A percentile compares a stretch with the other conserved stretches of the same genome.
Evolutionary conservation across 2,888 invertebrate species (phyloP).

Genomic region (Lamellibrachia columna): DNA sequence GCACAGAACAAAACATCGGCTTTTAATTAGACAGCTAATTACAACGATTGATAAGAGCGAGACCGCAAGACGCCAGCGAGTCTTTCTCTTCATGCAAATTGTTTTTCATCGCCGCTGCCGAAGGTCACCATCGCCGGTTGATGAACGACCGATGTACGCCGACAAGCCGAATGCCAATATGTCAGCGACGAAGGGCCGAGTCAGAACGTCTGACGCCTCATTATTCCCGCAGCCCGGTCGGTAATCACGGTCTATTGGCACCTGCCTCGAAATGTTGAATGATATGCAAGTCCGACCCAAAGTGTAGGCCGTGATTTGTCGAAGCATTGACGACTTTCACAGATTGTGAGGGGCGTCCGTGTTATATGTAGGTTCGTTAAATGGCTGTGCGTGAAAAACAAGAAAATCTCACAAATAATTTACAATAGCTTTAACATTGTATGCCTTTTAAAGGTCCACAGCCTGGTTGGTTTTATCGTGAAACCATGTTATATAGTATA

Average conservation of each 20-base stretch:
- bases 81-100: not conserved
- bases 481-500: too few species aligned
- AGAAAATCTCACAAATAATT: not conserved
- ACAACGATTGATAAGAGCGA: not conserved
- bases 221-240: not conserved
- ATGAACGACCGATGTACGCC: not conserved
- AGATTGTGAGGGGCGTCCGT: not conserved
- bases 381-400: not conserved
- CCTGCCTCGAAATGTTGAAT: not conserved
- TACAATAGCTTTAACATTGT: not conserved
- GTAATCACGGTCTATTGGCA: not conserved
- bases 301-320: not conserved
- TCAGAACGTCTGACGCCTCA: not conserved
- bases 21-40: constrained; percentile 3
- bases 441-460: not conserved
- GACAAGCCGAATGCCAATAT: not conserved
- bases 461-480: too few species aligned
- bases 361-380: not conserved
- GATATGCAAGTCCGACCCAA: not conserved
- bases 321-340: not conserved
- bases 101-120: not conserved
- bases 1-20: not conserved
- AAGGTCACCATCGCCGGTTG: not conserved
- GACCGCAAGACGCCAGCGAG: not conserved
- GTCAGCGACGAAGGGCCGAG: constrained; percentile 16